These are phyloP conservation scores for Cheilosia impressa DNA, from an alignment of 2,888 invertebrate species.

Conservation along the genomic window DNA sequence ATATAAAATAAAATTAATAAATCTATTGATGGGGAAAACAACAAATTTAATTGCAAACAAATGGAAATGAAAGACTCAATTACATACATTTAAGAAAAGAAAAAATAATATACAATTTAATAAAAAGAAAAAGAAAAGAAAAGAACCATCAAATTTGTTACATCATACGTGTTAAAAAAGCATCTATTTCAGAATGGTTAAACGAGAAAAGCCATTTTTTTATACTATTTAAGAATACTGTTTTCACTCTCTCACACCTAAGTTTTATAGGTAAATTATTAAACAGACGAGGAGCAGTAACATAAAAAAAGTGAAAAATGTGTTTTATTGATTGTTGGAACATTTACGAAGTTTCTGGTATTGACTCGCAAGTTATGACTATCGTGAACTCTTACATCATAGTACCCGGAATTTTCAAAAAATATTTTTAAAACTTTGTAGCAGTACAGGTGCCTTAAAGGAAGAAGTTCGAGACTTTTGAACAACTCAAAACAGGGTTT, in stretches of 20 bases:
- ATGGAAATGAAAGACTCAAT: not conserved
- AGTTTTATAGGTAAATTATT: conserved; percentile 10
- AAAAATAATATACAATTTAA: too few species aligned
- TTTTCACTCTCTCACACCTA: conserved; percentile 23
- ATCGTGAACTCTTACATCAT: not conserved
- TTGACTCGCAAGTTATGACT: conserved; percentile 22
- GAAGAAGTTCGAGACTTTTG: conserved; percentile 1
- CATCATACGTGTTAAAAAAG: conserved; percentile 4
- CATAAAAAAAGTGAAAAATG: conserved; percentile 8
- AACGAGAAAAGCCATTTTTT: conserved; percentile 8
- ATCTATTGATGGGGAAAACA: too few species aligned
- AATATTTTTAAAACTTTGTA: conserved; percentile 29
- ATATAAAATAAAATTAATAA: too few species aligned
- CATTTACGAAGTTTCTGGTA: not conserved
- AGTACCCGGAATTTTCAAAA: conserved; percentile 30
- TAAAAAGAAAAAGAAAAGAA: too few species aligned
- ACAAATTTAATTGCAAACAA: not conserved
- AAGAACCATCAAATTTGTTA: not conserved
- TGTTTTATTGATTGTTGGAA: conserved; percentile 4
- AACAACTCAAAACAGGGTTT: conserved; percentile 13
- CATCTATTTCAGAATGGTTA: conserved; percentile 12
- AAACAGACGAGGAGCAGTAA: conserved; percentile 9
- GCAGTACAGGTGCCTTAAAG: conserved; percentile 10
- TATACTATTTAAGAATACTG: conserved; percentile 19
- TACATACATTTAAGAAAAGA: not conserved